These are phyloP conservation scores for Saccopteryx bilineata DNA, from an alignment of 2,113 vertebrate genomes.

Conservation along the genomic window DNA sequence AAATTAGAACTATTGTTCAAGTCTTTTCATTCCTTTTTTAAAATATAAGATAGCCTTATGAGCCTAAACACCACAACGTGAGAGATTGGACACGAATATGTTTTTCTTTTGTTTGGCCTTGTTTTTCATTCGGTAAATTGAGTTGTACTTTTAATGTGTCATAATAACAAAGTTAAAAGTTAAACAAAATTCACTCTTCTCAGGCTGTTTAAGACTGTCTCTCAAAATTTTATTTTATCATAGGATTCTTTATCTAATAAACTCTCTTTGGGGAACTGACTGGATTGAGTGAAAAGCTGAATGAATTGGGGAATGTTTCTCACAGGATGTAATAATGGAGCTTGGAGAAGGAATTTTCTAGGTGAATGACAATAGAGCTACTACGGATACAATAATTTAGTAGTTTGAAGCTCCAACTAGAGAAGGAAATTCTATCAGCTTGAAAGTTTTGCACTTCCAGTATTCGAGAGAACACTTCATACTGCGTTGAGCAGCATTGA, in stretches of 20 bases:
- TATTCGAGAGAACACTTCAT: neutral
- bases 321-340: neutral
- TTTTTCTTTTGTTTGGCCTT: neutral
- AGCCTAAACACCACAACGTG: neutral
- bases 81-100: neutral
- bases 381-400: neutral
- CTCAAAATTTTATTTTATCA: neutral
- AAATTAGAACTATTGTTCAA: constrained; percentile 42
- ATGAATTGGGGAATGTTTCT: neutral
- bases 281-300: neutral
- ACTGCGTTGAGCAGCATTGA: neutral
- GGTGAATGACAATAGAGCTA: neutral
- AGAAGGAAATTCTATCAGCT: neutral
- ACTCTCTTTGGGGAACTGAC: neutral
- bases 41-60: neutral
- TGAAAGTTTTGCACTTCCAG: neutral
- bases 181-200: neutral
- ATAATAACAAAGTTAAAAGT: neutral
- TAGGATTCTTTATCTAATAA: neutral
- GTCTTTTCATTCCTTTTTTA: constrained; percentile 7
- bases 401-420: neutral
- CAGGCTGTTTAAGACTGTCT: neutral
- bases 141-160: neutral
- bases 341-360: neutral
- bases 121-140: neutral